A percentile compares a stretch with the other conserved stretches of the same genome.
phyloP scores from a whole-genome alignment of 1,140 invertebrate genomes.

The Callitettix versicolor region DNA sequence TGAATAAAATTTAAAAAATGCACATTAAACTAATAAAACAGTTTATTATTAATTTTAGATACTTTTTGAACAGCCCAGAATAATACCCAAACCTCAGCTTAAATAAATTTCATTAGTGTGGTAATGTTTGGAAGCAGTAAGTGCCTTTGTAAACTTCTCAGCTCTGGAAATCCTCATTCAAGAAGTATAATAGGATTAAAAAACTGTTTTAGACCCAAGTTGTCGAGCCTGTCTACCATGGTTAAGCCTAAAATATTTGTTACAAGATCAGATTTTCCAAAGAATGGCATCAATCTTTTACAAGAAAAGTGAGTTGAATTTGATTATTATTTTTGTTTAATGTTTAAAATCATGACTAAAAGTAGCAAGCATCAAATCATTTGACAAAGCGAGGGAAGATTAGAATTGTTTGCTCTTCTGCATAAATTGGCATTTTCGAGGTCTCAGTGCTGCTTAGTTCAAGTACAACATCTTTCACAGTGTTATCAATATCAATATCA shows the following conservation, averaged over 20 bases:
- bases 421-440: slow-evolving; percentile 15
- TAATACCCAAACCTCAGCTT: no score
- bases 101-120: no score
- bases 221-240: no score
- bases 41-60: no score
- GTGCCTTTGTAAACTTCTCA: no score
- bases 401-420: slow-evolving; percentile 12
- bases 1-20: no score
- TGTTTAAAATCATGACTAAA: neutral
- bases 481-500: neutral
- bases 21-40: no score
- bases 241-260: slow-evolving; percentile 36
- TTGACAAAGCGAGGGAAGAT: neutral
- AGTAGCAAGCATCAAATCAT: slow-evolving; percentile 7
- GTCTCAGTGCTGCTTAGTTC: neutral
- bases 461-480: neutral
- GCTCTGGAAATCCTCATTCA: no score
- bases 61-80: no score
- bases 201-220: no score
- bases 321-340: neutral
- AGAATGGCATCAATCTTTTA: slow-evolving; percentile 39
- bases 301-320: slow-evolving; percentile 39
- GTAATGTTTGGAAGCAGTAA: no score
- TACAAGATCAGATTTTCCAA: slow-evolving; percentile 44
- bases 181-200: no score